Evolutionary conservation across 2,113 vertebrate genomes (phyloP).

Genomic region (Eublepharis macularius): DNA sequence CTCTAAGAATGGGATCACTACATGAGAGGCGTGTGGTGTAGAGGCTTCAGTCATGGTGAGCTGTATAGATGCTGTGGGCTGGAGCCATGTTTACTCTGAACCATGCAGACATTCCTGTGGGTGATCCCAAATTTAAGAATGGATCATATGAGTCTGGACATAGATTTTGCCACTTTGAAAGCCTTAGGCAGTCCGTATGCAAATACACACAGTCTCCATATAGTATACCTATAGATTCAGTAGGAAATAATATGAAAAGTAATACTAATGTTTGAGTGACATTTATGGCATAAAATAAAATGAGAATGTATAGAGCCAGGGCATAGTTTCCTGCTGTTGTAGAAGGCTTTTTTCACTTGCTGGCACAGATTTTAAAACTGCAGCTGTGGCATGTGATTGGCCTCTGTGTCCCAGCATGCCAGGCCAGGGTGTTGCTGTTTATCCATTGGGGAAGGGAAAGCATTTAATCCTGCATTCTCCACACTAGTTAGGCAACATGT

Average conservation of each 20-base stretch:
- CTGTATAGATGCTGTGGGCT: not conserved
- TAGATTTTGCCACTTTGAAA: not conserved
- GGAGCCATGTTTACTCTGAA: not conserved
- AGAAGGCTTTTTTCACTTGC: conserved; percentile 34
- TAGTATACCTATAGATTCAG: not conserved
- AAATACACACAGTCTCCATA: not conserved
- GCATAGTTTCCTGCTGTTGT: conserved; percentile 35
- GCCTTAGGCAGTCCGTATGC: not conserved
- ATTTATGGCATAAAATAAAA: conserved; percentile 44
- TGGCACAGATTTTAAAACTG: conserved; percentile 62
- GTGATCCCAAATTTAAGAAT: not conserved
- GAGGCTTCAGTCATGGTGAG: no score
- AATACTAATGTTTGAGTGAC: not conserved
- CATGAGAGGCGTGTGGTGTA: not conserved
- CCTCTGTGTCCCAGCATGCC: conserved; percentile 40
- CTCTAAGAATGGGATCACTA: not conserved
- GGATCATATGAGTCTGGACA: not conserved
- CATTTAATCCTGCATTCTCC: conserved; percentile 54
- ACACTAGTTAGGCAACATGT: conserved; percentile 45
- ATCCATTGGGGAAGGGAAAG: conserved; percentile 53
- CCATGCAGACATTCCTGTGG: no score
- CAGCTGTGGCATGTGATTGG: conserved; percentile 53
- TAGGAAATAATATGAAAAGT: not conserved
- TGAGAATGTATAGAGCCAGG: conserved; percentile 41
- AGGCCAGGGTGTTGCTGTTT: conserved; percentile 48